These are phyloP conservation scores for Eriocheir sinensis DNA, from an alignment of 1,140 invertebrate genomes.

Conservation along the genomic window DNA sequence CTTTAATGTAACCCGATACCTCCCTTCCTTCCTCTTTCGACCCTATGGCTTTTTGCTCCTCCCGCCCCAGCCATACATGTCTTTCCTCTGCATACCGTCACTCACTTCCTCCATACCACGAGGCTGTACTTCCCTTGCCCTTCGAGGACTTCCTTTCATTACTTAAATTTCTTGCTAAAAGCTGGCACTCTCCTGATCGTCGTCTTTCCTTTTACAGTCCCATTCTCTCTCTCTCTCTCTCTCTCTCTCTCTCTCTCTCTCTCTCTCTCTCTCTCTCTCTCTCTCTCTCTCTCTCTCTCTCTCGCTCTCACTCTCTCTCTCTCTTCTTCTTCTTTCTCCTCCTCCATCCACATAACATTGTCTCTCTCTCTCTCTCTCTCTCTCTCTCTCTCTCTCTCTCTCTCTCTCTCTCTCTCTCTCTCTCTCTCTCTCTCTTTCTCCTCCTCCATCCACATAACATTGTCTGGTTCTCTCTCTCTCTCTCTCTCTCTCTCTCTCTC, in stretches of 20 bases:
- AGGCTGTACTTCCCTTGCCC: too few species aligned
- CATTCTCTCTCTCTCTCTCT: not conserved
- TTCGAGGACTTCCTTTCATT: too few species aligned
- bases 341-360: not conserved
- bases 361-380: conserved; percentile 11
- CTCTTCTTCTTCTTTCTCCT: not conserved
- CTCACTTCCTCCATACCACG: too few species aligned
- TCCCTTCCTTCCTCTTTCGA: too few species aligned
- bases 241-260: conserved; percentile 30
- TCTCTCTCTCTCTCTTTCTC: not conserved
- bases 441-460: not conserved
- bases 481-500: not conserved
- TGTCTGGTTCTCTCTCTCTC: not conserved
- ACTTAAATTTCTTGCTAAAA: too few species aligned
- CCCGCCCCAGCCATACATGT: too few species aligned
- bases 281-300: not conserved
- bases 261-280: not conserved
- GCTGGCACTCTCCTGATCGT: too few species aligned
- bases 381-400: not conserved
- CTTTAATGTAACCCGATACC: too few species aligned
- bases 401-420: not conserved
- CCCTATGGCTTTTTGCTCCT: too few species aligned
- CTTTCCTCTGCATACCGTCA: too few species aligned
- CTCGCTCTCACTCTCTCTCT: too few species aligned
- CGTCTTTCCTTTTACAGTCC: too few species aligned